A percentile compares a stretch with the other conserved stretches of the same genome.
Conservation (phyloP, 2,797 vertebrate species). For the Echiichthys vipera region DNA sequence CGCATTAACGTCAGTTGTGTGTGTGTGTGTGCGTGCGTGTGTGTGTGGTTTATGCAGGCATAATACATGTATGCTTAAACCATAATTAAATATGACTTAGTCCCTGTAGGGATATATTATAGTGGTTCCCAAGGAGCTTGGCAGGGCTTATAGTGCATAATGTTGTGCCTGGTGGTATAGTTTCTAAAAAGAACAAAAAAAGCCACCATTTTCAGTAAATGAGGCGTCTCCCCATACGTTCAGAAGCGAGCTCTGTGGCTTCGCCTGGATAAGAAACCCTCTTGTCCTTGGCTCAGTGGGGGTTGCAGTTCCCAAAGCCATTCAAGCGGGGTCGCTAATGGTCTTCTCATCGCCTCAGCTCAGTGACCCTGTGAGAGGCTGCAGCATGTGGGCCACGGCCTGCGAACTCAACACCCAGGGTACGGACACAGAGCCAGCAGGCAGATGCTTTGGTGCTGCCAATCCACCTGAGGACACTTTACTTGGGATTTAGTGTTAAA, state of each 20-base stretch:
- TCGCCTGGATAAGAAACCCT: slow-evolving; percentile 45
- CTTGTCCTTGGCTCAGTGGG: slow-evolving; percentile 45
- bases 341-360: slow-evolving; percentile 67
- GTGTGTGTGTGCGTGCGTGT: not conserved
- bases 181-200: slow-evolving; percentile 36
- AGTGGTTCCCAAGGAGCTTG: slow-evolving; percentile 8
- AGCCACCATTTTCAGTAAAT: slow-evolving; percentile 47
- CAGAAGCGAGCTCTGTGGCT: slow-evolving; percentile 40
- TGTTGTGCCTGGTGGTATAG: slow-evolving; percentile 5
- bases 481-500: slow-evolving; percentile 18
- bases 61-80: slow-evolving; percentile 40
- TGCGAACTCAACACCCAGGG: slow-evolving; percentile 47
- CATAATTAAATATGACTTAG: slow-evolving; percentile 51
- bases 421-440: slow-evolving; percentile 16
- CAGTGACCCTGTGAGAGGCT: slow-evolving; percentile 54
- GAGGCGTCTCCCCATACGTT: slow-evolving; percentile 52
- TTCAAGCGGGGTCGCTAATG: slow-evolving; percentile 82
- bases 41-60: not conserved
- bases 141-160: slow-evolving; percentile 10
- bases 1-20: slow-evolving; percentile 12
- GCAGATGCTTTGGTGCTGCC: not conserved
- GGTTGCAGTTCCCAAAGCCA: slow-evolving; percentile 69
- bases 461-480: slow-evolving; percentile 22
- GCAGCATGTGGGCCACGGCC: slow-evolving; percentile 39
- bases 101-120: slow-evolving; percentile 6